These are phyloP conservation scores for Amblyraja radiata DNA, from an alignment of 2,797 vertebrate genomes.

Conservation along the genomic window DNA sequence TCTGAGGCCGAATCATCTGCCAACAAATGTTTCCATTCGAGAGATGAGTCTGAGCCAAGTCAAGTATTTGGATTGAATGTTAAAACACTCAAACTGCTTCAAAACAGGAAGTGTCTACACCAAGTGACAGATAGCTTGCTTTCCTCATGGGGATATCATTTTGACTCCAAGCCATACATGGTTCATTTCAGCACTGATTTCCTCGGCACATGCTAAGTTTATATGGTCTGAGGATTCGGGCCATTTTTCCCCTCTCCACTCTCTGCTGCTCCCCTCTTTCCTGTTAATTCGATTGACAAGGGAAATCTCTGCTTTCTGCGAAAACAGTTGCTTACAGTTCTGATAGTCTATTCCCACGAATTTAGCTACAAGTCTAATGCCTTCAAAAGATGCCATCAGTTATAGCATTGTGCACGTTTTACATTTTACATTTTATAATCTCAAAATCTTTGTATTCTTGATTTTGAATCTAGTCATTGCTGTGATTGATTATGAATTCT, in stretches of 20 bases:
- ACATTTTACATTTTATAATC: neutral
- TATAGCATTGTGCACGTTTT: neutral
- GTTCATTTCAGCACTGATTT: neutral
- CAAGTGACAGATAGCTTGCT: slow-evolving; percentile 38
- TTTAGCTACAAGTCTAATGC: slow-evolving; percentile 1
- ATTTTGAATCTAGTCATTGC: neutral
- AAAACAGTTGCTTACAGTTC: slow-evolving; percentile 22
- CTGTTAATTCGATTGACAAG: neutral
- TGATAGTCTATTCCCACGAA: neutral
- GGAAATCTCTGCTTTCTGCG: slow-evolving; percentile 16
- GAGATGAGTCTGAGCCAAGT: slow-evolving; percentile 28
- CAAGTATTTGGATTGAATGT: slow-evolving; percentile 35
- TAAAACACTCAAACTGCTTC: slow-evolving; percentile 37
- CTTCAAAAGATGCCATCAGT: slow-evolving; percentile 14
- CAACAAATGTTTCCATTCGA: slow-evolving; percentile 22
- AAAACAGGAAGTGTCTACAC: slow-evolving; percentile 38
- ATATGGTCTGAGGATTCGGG: neutral
- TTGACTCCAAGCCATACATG: slow-evolving; percentile 26
- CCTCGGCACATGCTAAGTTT: neutral
- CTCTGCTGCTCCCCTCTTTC: neutral
- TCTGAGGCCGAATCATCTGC: slow-evolving; percentile 1
- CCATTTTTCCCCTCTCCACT: neutral
- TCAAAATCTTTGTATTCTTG: no score
- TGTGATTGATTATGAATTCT: neutral
- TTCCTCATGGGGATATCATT: slow-evolving; percentile 4